A percentile compares a stretch with the other conserved stretches of the same genome.
These are phyloP conservation scores for Trogon melanurus DNA, from an alignment of 2,113 vertebrate genomes.

Conservation along the genomic window DNA sequence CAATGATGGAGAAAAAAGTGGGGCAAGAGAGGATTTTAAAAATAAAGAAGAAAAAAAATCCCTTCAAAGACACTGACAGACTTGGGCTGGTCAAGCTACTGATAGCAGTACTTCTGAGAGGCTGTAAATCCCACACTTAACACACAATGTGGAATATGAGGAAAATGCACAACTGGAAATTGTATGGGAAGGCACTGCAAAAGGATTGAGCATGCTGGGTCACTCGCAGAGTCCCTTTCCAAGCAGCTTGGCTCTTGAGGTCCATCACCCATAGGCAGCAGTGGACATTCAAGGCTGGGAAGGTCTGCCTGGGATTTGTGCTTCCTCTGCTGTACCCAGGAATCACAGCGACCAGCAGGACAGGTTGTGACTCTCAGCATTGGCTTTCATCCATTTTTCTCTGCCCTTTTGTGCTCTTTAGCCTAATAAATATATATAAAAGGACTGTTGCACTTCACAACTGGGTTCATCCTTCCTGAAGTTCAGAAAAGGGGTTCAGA, in stretches of 20 bases:
- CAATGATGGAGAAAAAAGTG: constrained; percentile 19
- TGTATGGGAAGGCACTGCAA: neutral
- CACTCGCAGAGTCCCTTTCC: neutral
- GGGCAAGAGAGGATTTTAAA: constrained; percentile 8
- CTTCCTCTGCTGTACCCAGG: neutral
- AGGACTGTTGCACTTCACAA: neutral
- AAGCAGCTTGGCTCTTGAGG: neutral
- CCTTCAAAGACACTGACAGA: neutral
- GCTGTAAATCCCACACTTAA: neutral
- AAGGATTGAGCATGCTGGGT: neutral
- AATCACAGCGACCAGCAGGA: neutral
- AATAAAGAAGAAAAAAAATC: neutral
- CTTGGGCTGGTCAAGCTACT: neutral
- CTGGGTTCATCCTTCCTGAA: neutral
- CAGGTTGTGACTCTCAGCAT: neutral
- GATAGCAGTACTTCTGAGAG: neutral
- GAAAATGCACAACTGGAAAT: neutral
- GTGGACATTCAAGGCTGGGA: neutral
- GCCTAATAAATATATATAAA: neutral
- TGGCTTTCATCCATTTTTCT: neutral
- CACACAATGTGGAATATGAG: neutral
- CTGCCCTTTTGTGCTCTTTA: neutral
- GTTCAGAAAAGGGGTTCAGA: neutral
- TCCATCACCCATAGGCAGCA: neutral
- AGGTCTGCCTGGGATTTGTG: neutral